A percentile compares a stretch with the other conserved stretches of the same genome.
Conservation (phyloP, 1,140 invertebrate species). For the Philotrypesis tridentata region DNA sequence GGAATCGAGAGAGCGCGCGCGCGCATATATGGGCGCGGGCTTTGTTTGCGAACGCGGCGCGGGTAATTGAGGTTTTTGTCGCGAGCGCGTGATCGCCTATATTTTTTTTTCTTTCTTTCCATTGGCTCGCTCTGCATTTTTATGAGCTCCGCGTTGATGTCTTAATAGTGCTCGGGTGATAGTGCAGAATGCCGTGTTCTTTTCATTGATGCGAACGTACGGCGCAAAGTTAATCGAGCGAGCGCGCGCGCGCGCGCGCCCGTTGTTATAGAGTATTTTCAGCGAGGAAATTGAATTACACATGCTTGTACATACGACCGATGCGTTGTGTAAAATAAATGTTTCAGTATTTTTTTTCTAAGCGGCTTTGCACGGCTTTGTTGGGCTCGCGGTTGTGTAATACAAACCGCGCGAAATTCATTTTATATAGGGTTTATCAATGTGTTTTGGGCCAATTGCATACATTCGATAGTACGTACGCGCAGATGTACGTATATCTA, state of each 20-base stretch:
- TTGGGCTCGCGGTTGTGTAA: too few relatives aligned
- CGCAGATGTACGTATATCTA: too few relatives aligned
- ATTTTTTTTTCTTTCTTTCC: too few relatives aligned
- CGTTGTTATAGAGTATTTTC: neutral
- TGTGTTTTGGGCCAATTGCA: too few relatives aligned
- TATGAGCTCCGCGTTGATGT: slow-evolving; percentile 1
- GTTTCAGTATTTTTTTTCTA: neutral
- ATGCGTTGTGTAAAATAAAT: neutral
- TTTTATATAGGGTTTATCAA: too few relatives aligned
- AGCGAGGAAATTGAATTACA: neutral
- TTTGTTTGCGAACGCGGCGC: neutral
- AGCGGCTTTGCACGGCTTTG: neutral
- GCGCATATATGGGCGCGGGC: too few relatives aligned
- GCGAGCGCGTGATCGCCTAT: neutral
- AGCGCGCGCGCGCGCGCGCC: too few relatives aligned
- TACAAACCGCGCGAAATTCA: too few relatives aligned
- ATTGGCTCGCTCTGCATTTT: neutral
- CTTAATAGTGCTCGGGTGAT: slow-evolving; percentile 1
- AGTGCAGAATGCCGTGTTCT: neutral
- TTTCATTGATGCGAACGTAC: neutral
- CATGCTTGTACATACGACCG: too few relatives aligned
- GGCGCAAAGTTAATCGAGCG: neutral
- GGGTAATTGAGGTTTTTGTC: neutral
- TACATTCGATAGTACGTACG: too few relatives aligned
- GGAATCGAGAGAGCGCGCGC: neutral